A percentile compares a stretch with the other conserved stretches of the same genome.
phyloP scores from a whole-genome alignment of 2,797 vertebrate genomes.

The Pseudopleuronectes americanus region DNA sequence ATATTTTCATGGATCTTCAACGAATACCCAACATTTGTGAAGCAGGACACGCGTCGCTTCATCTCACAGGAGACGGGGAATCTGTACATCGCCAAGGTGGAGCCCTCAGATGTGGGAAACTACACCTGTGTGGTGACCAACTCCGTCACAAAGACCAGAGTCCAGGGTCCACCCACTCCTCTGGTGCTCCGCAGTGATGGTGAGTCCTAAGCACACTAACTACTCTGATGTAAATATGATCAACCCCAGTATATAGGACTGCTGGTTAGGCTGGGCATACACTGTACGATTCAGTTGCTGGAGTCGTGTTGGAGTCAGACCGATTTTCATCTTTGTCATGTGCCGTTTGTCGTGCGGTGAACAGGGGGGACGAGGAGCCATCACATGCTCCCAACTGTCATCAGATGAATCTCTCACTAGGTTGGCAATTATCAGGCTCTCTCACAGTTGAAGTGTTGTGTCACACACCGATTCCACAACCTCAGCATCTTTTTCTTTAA shows the following conservation, averaged over 20 bases:
- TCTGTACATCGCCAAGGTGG: conserved; percentile 97
- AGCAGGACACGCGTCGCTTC: conserved; percentile 94
- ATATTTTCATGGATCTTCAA: conserved; percentile 98
- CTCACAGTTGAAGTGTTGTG: no score
- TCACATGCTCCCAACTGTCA: no score
- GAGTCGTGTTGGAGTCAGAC: no score
- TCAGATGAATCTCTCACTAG: no score
- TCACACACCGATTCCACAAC: no score
- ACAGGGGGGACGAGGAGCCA: no score
- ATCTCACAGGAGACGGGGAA: conserved; percentile 97
- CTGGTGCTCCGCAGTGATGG: conserved; percentile 95
- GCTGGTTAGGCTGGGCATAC: not conserved
- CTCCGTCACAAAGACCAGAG: conserved; percentile 89
- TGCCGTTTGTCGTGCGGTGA: no score
- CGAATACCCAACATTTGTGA: conserved; percentile 93
- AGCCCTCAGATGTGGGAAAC: conserved; percentile 95
- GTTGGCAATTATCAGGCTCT: no score
- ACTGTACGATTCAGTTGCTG: no score
- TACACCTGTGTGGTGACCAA: conserved; percentile 98
- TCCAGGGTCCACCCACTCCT: conserved; percentile 93
- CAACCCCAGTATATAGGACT: not conserved
- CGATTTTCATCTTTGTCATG: no score
- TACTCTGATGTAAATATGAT: conserved; percentile 1
- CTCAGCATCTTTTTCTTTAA: no score
- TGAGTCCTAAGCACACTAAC: conserved; percentile 69